Conservation (phyloP, 2,888 invertebrate species). For the Sturmia bella region DNA sequence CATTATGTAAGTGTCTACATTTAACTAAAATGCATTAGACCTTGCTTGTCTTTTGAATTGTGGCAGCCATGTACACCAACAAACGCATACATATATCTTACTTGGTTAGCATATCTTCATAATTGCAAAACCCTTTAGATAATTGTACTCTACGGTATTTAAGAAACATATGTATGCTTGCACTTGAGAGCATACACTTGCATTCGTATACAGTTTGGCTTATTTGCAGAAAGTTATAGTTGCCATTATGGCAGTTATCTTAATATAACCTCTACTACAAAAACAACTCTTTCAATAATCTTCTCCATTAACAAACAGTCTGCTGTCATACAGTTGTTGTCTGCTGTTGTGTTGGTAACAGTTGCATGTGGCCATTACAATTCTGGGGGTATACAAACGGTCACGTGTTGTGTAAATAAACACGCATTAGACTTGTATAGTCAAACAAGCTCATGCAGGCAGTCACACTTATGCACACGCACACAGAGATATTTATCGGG, state of each 20-base stretch:
- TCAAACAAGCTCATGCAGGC: not conserved
- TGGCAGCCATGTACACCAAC: not conserved
- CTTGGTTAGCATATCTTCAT: conserved; percentile 66
- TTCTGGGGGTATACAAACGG: conserved; percentile 43
- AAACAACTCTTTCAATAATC: conserved; percentile 40
- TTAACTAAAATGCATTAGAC: not conserved
- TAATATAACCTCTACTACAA: conserved; percentile 31
- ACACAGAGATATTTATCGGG: not conserved
- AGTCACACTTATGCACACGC: not conserved
- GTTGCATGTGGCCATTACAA: conserved; percentile 28
- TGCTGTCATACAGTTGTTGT: conserved; percentile 6
- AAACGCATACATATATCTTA: not conserved
- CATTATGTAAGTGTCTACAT: conserved; percentile 3
- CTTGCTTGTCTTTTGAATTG: not conserved
- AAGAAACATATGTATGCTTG: conserved; percentile 26
- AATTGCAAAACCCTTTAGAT: conserved; percentile 71
- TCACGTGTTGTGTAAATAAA: conserved; percentile 51
- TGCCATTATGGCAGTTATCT: conserved; percentile 48
- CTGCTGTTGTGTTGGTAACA: not conserved
- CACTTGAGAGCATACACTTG: conserved; percentile 1
- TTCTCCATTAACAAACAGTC: conserved; percentile 18
- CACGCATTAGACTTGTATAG: conserved; percentile 1
- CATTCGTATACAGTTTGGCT: not conserved
- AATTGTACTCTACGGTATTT: conserved; percentile 68
- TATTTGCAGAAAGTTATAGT: not conserved